These are phyloP conservation scores for Poeciliopsis turrubarensis DNA, from an alignment of 2,113 vertebrate genomes.

Conservation along the genomic window DNA sequence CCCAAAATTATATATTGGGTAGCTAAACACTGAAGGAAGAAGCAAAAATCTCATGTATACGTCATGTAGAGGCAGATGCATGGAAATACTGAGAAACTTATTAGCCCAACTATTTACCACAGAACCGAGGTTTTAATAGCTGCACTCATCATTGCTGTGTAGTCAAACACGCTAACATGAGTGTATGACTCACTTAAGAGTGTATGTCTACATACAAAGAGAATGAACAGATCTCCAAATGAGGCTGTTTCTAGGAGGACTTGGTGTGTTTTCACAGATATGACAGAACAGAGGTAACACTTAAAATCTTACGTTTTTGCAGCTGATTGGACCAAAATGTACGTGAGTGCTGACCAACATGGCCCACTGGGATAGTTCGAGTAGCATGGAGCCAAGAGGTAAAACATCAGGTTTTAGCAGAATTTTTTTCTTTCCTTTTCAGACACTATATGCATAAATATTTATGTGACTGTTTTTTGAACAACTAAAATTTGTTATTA, in stretches of 20 bases:
- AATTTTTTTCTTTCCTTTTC: too few species aligned
- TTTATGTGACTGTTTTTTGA: too few species aligned
- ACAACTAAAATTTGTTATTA: too few species aligned
- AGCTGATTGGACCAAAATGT: slow-evolving; percentile 52
- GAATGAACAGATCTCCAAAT: not conserved
- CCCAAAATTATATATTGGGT: too few species aligned
- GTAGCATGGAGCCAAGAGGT: slow-evolving; percentile 75
- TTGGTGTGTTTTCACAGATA: not conserved
- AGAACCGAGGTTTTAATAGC: not conserved
- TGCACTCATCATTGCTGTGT: not conserved
- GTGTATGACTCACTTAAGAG: not conserved
- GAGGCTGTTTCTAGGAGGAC: not conserved
- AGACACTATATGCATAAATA: too few species aligned
- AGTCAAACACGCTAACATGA: not conserved
- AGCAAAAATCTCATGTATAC: not conserved
- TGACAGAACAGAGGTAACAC: not conserved
- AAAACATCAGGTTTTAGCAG: not conserved
- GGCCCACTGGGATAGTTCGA: slow-evolving; percentile 56
- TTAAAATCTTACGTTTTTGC: slow-evolving; percentile 14
- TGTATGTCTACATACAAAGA: not conserved
- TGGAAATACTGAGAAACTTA: not conserved
- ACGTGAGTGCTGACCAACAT: slow-evolving; percentile 51
- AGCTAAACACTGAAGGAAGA: not conserved
- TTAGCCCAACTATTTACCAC: not conserved
- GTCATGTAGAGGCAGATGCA: not conserved